These are phyloP conservation scores for Drosophila arizonae DNA, from an alignment of 1,140 invertebrate genomes.

Conservation along the genomic window DNA sequence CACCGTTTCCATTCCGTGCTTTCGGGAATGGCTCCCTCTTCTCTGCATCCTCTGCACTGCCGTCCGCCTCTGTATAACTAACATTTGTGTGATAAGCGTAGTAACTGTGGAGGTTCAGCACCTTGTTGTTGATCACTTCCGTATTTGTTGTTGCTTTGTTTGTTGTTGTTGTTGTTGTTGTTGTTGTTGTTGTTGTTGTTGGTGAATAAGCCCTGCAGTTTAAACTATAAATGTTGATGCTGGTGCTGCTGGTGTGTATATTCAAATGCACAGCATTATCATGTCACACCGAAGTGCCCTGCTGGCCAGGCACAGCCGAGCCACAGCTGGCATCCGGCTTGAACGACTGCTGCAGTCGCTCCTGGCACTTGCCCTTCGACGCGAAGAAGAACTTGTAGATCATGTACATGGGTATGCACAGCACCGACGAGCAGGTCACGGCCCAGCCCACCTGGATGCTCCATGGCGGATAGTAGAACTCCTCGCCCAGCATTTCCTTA, in stretches of 20 bases:
- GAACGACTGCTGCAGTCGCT: conserved; percentile 67
- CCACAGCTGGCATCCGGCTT: conserved; percentile 64
- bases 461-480: conserved; percentile 94
- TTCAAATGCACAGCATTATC: conserved; percentile 71
- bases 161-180: conserved; percentile 53
- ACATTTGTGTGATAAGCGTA: conserved; percentile 78
- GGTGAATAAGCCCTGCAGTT: conserved; percentile 74
- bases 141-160: conserved; percentile 38
- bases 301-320: conserved; percentile 78
- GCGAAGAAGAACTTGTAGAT: conserved; percentile 89
- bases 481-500: conserved; percentile 93
- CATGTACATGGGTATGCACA: conserved; percentile 95
- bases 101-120: conserved; percentile 62
- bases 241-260: conserved; percentile 64
- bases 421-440: conserved; percentile 95
- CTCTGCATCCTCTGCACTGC: conserved; percentile 9
- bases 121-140: conserved; percentile 22
- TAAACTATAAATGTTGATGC: conserved; percentile 64
- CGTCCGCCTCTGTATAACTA: conserved; percentile 47
- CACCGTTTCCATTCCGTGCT: conserved; percentile 60
- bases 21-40: not conserved
- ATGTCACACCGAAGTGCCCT: conserved; percentile 83
- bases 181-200: conserved; percentile 72
- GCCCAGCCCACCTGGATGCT: conserved; percentile 95
- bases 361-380: conserved; percentile 86